Evolutionary conservation across 2,113 vertebrate genomes (phyloP).

Genomic region (Dasypus novemcinctus): DNA sequence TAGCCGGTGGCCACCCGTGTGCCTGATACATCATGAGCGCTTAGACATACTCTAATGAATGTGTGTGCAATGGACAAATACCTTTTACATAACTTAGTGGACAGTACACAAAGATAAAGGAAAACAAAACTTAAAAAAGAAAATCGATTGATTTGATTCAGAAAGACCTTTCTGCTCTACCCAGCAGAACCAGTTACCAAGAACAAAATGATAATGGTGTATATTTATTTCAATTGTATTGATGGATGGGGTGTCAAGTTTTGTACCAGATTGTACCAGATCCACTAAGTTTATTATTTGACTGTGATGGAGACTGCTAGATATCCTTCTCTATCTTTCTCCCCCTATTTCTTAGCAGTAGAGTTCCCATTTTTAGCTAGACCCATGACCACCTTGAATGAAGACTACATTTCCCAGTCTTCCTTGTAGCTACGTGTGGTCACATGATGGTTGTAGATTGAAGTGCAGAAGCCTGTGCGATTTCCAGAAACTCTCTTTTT

Average conservation of each 20-base stretch:
- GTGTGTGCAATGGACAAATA: rapidly evolving
- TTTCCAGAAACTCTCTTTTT: neutral
- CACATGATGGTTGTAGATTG: neutral
- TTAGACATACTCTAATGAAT: neutral
- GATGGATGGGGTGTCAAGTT: neutral
- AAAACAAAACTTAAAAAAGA: neutral
- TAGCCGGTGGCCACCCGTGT: too few relatives aligned
- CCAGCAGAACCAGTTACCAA: neutral
- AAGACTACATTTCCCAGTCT: neutral
- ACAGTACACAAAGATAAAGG: neutral
- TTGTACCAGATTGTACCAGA: neutral
- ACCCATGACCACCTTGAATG: neutral
- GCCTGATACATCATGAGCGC: rapidly evolving
- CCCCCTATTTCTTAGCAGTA: neutral
- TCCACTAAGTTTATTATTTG: neutral
- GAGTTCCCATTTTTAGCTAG: neutral
- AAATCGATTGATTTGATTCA: neutral
- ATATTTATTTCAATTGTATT: neutral
- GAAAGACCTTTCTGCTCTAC: neutral
- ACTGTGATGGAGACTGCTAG: neutral
- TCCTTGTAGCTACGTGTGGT: neutral
- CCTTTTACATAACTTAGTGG: neutral
- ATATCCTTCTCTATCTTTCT: neutral
- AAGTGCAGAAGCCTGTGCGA: neutral
- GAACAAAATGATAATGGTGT: neutral